A percentile compares a stretch with the other conserved stretches of the same genome.
Conservation (phyloP, 2,113 vertebrate species). For the Opisthocomus hoazin region DNA sequence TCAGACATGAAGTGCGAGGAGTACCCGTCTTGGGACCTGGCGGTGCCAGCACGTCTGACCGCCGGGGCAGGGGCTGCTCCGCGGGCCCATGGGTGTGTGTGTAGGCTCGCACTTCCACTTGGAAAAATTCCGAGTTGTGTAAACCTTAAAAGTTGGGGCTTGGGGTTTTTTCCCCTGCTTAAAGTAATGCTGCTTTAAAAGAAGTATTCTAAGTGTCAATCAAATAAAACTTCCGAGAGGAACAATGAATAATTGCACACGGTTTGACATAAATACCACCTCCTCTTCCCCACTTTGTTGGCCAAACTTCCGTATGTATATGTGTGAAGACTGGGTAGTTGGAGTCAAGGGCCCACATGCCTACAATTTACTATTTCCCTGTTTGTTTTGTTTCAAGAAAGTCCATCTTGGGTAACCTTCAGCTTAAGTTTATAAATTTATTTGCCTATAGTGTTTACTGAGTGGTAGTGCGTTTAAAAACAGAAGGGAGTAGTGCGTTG, state of each 20-base stretch:
- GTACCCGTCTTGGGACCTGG: background rate
- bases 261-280: accelerated
- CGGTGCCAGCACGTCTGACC: background rate
- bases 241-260: too few relatives aligned
- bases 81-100: too few relatives aligned
- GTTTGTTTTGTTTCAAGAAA: background rate
- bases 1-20: background rate
- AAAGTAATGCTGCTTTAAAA: background rate
- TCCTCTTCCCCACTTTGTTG: accelerated
- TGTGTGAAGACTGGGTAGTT: background rate
- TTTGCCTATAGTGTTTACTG: background rate
- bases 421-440: background rate
- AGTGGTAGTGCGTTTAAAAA: background rate
- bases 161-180: background rate
- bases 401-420: background rate
- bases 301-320: accelerated
- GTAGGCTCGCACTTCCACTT: background rate
- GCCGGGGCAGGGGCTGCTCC: background rate
- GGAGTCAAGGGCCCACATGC: background rate
- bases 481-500: background rate
- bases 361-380: background rate
- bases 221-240: background rate
- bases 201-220: background rate
- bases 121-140: accelerated
- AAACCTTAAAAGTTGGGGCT: background rate